Conservation (phyloP, 2,797 vertebrate genomes). For the Passerculus sandwichensis region DNA sequence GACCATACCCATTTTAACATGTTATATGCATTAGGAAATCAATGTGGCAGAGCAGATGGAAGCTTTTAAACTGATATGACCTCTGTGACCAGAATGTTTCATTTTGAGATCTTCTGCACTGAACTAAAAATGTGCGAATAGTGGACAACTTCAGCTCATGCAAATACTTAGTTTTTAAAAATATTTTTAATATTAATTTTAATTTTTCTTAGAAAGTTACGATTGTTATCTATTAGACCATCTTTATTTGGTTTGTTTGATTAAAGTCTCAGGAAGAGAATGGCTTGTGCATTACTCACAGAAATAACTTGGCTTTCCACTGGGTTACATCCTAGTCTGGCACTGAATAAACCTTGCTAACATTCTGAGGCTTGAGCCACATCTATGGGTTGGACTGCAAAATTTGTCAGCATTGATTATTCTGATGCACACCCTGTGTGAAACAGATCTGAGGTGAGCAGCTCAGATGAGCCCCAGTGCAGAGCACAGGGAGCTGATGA, state of each 20-base stretch:
- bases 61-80: conserved; percentile 44
- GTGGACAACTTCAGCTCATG: not conserved
- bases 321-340: not conserved
- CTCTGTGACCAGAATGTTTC: conserved; percentile 42
- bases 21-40: conserved; percentile 68
- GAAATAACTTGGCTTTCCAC: not conserved
- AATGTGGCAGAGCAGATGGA: conserved; percentile 61
- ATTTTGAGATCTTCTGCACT: not conserved
- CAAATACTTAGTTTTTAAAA: not conserved
- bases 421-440: not conserved
- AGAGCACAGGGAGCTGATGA: not conserved
- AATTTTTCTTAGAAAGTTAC: not conserved
- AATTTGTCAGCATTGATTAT: conserved; percentile 41
- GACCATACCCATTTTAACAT: conserved; percentile 59
- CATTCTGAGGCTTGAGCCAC: not conserved
- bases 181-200: not conserved
- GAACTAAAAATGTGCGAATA: not conserved
- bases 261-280: not conserved
- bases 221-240: not conserved
- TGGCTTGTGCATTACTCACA: not conserved
- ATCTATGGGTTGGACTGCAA: not conserved
- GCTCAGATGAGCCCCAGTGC: not conserved
- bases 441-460: conserved; percentile 16
- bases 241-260: not conserved
- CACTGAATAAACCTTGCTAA: not conserved